A percentile compares a stretch with the other conserved stretches of the same genome.
Conservation (phyloP, 2,113 vertebrate genomes). For the Vireo altiloquus region DNA sequence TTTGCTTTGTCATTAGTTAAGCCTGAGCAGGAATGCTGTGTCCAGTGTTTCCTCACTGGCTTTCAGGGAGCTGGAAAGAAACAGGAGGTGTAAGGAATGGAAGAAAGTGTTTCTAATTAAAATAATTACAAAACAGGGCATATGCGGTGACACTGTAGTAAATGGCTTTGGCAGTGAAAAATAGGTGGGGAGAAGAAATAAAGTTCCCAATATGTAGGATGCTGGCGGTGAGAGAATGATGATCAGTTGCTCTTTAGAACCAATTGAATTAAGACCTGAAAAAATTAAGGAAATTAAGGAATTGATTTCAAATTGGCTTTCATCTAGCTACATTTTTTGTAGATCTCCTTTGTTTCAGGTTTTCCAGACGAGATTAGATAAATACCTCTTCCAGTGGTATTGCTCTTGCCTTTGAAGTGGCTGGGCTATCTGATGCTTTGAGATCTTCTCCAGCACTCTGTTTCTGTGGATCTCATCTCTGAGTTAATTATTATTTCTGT, state of each 20-base stretch:
- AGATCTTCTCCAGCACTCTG: background rate
- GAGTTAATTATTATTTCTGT: background rate
- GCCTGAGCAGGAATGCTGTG: background rate
- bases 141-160: fast-evolving
- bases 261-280: background rate
- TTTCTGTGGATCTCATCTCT: background rate
- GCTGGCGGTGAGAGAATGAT: background rate
- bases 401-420: background rate
- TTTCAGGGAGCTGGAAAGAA: background rate
- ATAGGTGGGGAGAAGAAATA: background rate
- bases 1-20: background rate
- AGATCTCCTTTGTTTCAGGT: background rate
- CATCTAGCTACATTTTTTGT: background rate
- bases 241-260: background rate
- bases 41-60: background rate
- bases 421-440: background rate
- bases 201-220: background rate
- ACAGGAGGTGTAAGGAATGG: background rate
- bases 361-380: background rate
- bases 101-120: conserved; percentile 1
- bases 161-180: background rate
- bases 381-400: background rate
- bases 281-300: background rate
- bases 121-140: background rate
- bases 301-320: background rate